Conservation (phyloP, 2,888 invertebrate genomes). For the Brachynemurus nebulosus region DNA sequence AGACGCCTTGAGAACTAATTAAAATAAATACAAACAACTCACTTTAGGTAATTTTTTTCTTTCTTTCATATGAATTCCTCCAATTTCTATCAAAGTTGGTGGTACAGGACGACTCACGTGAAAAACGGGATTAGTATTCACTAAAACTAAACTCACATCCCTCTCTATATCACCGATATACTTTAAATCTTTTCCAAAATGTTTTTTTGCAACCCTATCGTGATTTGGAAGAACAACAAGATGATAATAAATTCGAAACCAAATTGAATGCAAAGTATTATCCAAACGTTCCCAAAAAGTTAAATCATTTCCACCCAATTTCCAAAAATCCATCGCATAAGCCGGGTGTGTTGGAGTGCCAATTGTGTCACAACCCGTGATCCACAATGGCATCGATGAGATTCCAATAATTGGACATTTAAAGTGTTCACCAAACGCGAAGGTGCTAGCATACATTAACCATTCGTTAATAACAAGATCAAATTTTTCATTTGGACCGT, state of each 20-base stretch:
- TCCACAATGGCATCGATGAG: conserved; percentile 9
- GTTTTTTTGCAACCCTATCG: conserved; percentile 12
- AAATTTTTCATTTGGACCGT: conserved; percentile 17
- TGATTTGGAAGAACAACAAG: conserved; percentile 9
- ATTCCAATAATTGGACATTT: conserved; percentile 21
- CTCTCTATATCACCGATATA: conserved; percentile 15
- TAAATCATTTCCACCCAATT: not conserved
- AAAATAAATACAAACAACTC: conserved; percentile 10
- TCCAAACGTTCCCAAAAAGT: conserved; percentile 2
- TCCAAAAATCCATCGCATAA: conserved; percentile 11
- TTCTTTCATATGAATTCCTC: conserved; percentile 28
- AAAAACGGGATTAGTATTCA: conserved; percentile 28
- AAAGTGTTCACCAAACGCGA: conserved; percentile 20
- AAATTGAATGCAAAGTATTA: conserved; percentile 3
- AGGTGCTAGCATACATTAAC: conserved; percentile 11
- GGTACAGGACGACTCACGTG: conserved; percentile 27
- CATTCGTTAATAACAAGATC: conserved; percentile 23
- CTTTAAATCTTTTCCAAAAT: conserved; percentile 11
- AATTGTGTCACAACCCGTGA: conserved; percentile 8
- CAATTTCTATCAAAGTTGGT: conserved; percentile 28
- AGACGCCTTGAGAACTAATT: not conserved
- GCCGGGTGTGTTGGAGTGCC: conserved; percentile 19
- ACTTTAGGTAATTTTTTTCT: conserved; percentile 28
- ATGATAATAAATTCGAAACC: conserved; percentile 9
- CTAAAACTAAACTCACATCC: conserved; percentile 26